A percentile compares a stretch with the other conserved stretches of the same genome.
Evolutionary conservation across 2,797 vertebrate species (phyloP).

Genomic region (Poecile montanus): DNA sequence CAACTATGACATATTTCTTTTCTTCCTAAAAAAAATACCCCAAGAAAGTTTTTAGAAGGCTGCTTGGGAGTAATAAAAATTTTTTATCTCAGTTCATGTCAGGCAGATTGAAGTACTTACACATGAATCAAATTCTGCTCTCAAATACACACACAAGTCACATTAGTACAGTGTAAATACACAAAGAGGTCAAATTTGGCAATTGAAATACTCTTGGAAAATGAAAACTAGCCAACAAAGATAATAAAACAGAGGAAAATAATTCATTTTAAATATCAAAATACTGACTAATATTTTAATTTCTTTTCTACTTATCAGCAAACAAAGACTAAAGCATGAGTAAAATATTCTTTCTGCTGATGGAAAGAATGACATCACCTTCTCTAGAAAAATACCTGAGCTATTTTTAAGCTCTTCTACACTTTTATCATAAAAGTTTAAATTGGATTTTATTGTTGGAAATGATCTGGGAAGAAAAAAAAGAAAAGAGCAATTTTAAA

Average conservation of each 20-base stretch:
- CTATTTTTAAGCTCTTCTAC: constrained; percentile 32
- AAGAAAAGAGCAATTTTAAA: background rate
- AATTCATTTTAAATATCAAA: background rate
- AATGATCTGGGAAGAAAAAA: background rate
- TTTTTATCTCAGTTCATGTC: background rate
- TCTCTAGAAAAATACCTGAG: constrained; percentile 24
- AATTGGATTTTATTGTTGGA: constrained; percentile 50
- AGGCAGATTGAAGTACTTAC: background rate
- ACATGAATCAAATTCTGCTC: background rate
- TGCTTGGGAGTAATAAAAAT: background rate
- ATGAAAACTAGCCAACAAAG: background rate
- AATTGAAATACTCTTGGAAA: constrained; percentile 9
- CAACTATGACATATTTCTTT: background rate
- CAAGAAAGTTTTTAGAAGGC: background rate
- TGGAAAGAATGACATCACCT: constrained; percentile 35
- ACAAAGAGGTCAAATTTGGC: background rate
- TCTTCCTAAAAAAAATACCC: background rate
- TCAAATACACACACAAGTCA: background rate
- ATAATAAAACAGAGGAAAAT: background rate
- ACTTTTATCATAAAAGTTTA: constrained; percentile 40
- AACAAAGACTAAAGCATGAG: background rate
- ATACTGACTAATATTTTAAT: constrained; percentile 10
- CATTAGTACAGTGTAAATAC: background rate
- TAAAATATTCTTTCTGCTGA: constrained; percentile 9
- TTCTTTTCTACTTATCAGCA: background rate